Base-by-base conservation (phyloP, 2,113 vertebrate genomes). In the Megaceryle maxima region DNA sequence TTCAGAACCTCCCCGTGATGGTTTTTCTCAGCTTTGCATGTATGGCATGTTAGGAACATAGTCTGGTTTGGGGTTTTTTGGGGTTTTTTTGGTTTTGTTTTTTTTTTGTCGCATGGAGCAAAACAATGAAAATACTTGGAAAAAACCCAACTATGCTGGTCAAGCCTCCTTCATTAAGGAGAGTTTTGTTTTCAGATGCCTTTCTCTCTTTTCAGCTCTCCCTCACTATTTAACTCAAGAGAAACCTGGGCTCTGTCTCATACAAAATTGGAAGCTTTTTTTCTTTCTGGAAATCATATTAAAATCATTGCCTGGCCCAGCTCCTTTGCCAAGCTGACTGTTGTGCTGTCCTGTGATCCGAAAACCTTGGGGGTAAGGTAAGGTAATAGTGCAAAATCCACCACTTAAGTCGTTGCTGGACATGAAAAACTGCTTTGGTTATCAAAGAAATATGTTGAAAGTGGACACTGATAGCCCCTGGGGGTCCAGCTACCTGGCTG, bases 301-400 rank as follows among this genome's bases (percentile, higher is more conserved):
- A 88, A 70, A 87, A 82, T 15, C 29, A 0, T 16, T 50, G 77
- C 67, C 62, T 55, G 59, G 41, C 76, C 75, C 63, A 59, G 70
- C n/a, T 87, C 41, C 75, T 91, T 78, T 81, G 82, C 82, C 82
- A 87, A 82, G 88, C 51, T 67, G 67, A 31, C 90, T 74, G n/a
- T 62, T 62, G 69, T 56, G 13, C 4, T 77, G 85, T 94, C 66
- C 94, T 60, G 68, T n/a, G 59, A 75, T 92, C 35, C 2, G 5
- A 67, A 75, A 95, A 92, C 73, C 15, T 1, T 66, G 50, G 48
- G 87, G 97, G 96, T 97, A 97, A 96, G 83, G 94, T 90, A 89
- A 97, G 96, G 96, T 96, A 97, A 97, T 80, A 20, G 81, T 43
- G 70, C 78, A 33, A 57, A 91, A 87, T 80, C 74, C 92, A 91